Evolutionary conservation across 2,797 vertebrate genomes (phyloP).

Genomic region (Acridotheres tristis): DNA sequence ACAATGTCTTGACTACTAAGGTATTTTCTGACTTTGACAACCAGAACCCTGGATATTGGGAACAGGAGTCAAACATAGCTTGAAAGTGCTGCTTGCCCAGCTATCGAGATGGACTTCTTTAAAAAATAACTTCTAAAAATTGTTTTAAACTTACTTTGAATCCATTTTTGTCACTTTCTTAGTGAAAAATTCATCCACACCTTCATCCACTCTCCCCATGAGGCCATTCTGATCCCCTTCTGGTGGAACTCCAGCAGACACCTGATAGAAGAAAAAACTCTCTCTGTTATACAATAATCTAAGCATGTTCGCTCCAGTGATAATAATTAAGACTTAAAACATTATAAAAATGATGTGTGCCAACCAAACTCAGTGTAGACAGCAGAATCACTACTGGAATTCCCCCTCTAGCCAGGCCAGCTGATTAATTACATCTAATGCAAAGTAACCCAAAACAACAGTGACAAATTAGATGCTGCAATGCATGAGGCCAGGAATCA

Average conservation of each 20-base stretch:
- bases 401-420: background rate
- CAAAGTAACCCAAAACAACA: background rate
- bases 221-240: conserved; percentile 96
- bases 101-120: background rate
- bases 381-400: background rate
- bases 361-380: background rate
- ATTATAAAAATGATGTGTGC: background rate
- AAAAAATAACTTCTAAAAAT: rapidly evolving
- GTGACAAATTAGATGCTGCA: background rate
- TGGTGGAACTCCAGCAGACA: conserved; percentile 78
- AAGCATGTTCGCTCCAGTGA: background rate
- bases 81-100: background rate
- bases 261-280: conserved; percentile 71
- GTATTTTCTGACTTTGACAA: background rate
- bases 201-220: conserved; percentile 95
- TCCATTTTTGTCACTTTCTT: conserved; percentile 95
- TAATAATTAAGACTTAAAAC: background rate
- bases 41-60: background rate
- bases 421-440: background rate
- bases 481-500: background rate
- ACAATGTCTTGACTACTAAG: background rate
- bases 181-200: conserved; percentile 97
- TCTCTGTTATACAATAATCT: background rate
- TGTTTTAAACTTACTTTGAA: conserved; percentile 83
- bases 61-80: background rate